These are phyloP conservation scores for Aphelinus certus DNA, from an alignment of 1,140 invertebrate species.

Conservation along the genomic window DNA sequence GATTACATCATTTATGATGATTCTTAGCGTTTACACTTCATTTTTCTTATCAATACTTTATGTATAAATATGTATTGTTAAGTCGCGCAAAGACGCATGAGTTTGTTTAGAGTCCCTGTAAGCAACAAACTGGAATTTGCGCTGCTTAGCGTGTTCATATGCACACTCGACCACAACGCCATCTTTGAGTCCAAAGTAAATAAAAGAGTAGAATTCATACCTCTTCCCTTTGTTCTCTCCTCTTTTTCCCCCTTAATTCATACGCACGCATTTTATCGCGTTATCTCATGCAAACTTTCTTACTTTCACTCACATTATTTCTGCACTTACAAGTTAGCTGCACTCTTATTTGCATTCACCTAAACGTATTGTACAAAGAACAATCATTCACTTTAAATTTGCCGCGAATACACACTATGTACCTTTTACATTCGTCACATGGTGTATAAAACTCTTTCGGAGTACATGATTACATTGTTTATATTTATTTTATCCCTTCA, in stretches of 20 bases:
- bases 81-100: conserved; percentile 56
- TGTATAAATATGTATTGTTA: conserved; percentile 67
- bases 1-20: conserved; percentile 65
- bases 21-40: conserved; percentile 64
- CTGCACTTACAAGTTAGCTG: conserved; percentile 62
- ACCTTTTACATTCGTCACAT: conserved; percentile 65
- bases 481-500: conserved; percentile 53
- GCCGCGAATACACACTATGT: conserved; percentile 55
- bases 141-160: conserved; percentile 38
- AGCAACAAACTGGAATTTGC: conserved; percentile 58
- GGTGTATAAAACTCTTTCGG: conserved; percentile 67
- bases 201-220: conserved; percentile 37
- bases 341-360: conserved; percentile 62
- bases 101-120: conserved; percentile 59
- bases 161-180: conserved; percentile 36
- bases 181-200: conserved; percentile 37
- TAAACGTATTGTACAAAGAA: conserved; percentile 67
- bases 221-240: conserved; percentile 39
- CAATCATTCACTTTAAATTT: conserved; percentile 54
- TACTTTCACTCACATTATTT: conserved; percentile 44
- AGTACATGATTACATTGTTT: conserved; percentile 65
- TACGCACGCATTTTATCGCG: conserved; percentile 34
- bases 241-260: conserved; percentile 19
- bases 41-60: conserved; percentile 65
- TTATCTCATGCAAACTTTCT: conserved; percentile 41